Percentiles rank a stretch among this genome's conserved stretches.
Conservation (phyloP, 2,888 invertebrate genomes). For the Labia minor region DNA sequence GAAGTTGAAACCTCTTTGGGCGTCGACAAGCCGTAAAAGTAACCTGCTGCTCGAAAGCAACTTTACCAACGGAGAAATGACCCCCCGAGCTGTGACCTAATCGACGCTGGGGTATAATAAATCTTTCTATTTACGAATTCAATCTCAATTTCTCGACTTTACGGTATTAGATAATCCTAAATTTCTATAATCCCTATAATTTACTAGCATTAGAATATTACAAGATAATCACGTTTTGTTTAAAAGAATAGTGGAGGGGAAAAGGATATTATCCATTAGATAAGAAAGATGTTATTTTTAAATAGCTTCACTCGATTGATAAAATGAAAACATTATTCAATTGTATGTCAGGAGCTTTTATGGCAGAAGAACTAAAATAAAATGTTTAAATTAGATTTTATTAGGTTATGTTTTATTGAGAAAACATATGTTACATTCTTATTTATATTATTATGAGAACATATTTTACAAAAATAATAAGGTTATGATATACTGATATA, state of each 20-base stretch:
- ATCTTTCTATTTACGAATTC: slow-evolving; percentile 13
- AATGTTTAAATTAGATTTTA: too few species aligned
- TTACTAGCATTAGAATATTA: not conserved
- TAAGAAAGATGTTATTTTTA: not conserved
- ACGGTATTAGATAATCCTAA: slow-evolving; percentile 8
- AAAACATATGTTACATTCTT: too few species aligned
- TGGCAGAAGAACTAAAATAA: too few species aligned
- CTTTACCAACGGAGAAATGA: slow-evolving; percentile 2
- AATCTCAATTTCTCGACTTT: slow-evolving; percentile 6
- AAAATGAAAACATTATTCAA: too few species aligned
- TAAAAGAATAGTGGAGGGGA: not conserved
- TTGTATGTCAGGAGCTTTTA: too few species aligned
- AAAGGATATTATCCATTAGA: not conserved
- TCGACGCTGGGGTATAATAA: slow-evolving; percentile 4
- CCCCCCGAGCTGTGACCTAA: slow-evolving; percentile 13
- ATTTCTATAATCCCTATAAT: slow-evolving; percentile 8
- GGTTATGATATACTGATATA: too few species aligned
- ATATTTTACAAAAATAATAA: too few species aligned
- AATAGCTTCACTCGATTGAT: not conserved
- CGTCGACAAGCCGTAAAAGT: slow-evolving; percentile 13
- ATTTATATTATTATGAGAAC: too few species aligned
- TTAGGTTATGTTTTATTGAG: too few species aligned
- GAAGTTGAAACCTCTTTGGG: slow-evolving; percentile 1
- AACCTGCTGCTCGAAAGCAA: slow-evolving; percentile 13
- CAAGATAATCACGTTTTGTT: slow-evolving; percentile 1